Evolutionary conservation across 2,113 vertebrate genomes (phyloP).

Genomic region (Prinia subflava): DNA sequence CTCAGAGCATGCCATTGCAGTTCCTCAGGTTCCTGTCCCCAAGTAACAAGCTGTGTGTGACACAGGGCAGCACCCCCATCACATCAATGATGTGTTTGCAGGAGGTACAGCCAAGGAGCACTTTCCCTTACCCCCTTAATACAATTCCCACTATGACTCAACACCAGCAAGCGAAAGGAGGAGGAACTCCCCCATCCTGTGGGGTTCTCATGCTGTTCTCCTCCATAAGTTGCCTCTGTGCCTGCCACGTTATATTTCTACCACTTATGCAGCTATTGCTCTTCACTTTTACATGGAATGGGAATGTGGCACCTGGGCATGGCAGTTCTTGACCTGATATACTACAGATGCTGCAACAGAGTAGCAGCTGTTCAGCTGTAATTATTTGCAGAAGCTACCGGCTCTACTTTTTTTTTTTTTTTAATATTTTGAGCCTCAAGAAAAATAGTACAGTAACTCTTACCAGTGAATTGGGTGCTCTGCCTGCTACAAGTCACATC

Average conservation of each 20-base stretch:
- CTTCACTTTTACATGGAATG: background rate
- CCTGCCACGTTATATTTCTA: background rate
- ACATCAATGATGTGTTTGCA: background rate
- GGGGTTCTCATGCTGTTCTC: background rate
- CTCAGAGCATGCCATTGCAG: background rate
- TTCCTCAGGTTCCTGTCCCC: background rate
- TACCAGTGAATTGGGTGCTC: background rate
- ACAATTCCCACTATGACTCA: background rate
- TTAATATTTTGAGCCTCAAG: background rate
- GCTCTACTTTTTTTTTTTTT: background rate
- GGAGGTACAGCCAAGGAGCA: background rate
- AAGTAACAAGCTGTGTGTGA: background rate
- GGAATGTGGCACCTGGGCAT: background rate
- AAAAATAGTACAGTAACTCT: background rate
- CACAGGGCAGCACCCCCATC: background rate
- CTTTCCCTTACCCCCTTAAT: background rate
- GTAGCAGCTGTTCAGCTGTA: background rate
- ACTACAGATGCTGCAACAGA: background rate
- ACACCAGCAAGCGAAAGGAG: background rate
- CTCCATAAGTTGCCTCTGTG: fast-evolving
- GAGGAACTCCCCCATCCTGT: background rate
- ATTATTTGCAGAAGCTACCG: background rate
- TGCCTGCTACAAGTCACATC: background rate
- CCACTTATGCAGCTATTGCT: background rate
- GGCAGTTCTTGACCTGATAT: background rate